phyloP scores from a whole-genome alignment of 2,113 vertebrate genomes.

The Brachyhypopomus occidentalis region DNA sequence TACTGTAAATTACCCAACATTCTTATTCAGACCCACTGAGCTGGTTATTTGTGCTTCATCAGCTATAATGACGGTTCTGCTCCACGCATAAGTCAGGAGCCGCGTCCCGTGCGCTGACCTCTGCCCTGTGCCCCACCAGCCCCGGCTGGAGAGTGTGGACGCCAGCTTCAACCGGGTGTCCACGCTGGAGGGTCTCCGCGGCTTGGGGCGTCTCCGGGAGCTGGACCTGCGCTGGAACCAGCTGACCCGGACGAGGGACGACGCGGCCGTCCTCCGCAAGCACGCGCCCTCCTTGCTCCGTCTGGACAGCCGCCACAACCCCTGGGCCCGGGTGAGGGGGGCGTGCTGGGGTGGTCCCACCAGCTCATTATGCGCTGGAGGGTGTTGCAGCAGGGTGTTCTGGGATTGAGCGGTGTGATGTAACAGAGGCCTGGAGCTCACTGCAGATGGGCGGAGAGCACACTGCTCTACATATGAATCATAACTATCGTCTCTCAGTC shows the following conservation, averaged over 20 bases:
- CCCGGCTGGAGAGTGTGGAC: slow-evolving; percentile 79
- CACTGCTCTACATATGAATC: no score
- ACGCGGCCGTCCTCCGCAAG: slow-evolving; percentile 73
- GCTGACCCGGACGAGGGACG: slow-evolving; percentile 73
- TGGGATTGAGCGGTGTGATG: neutral
- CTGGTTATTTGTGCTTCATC: no score
- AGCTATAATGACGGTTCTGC: no score
- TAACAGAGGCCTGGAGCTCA: no score
- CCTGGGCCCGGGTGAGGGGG: slow-evolving; percentile 67
- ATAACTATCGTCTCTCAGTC: no score
- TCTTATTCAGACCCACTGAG: no score
- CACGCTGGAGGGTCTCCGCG: slow-evolving; percentile 75
- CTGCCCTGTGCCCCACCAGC: slow-evolving; percentile 60
- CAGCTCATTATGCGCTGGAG: no score
- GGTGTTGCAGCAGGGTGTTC: no score
- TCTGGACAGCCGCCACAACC: slow-evolving; percentile 78
- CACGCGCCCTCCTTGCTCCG: slow-evolving; percentile 69
- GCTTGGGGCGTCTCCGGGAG: slow-evolving; percentile 73
- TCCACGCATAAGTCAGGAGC: no score
- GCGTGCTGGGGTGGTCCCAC: neutral
- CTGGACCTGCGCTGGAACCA: slow-evolving; percentile 84
- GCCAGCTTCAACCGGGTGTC: slow-evolving; percentile 78
- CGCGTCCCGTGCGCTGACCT: no score
- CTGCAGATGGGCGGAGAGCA: no score
- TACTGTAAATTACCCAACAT: no score